These are phyloP conservation scores for Litocranius walleri DNA, from an alignment of 2,113 vertebrate genomes.

Conservation along the genomic window DNA sequence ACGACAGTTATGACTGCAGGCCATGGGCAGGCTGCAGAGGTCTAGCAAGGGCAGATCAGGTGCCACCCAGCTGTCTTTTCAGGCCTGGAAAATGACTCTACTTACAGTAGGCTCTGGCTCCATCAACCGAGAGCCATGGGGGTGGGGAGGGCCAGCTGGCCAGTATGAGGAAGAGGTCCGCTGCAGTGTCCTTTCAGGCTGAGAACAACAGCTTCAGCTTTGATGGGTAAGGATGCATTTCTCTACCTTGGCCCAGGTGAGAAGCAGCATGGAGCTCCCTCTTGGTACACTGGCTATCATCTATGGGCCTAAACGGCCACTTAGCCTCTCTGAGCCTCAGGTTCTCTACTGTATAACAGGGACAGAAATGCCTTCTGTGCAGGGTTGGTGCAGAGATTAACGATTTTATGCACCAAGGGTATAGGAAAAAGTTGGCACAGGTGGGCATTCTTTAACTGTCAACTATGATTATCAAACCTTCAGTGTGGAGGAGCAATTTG, in stretches of 20 bases:
- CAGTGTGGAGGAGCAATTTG: not conserved
- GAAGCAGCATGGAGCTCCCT: not conserved
- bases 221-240: accelerated
- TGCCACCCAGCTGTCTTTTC: not conserved
- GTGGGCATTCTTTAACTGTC: not conserved
- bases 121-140: not conserved
- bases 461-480: not conserved
- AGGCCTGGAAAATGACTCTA: not conserved
- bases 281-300: too few relatives aligned
- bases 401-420: not conserved
- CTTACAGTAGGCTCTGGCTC: not conserved
- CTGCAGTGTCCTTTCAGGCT: not conserved
- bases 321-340: not conserved
- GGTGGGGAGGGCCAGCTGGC: not conserved
- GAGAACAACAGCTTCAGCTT: not conserved
- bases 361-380: not conserved
- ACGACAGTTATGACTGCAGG: not conserved
- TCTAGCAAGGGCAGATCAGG: not conserved
- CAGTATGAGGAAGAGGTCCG: not conserved
- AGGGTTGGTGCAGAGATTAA: not conserved
- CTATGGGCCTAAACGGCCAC: not conserved
- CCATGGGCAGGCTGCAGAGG: accelerated
- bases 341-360: not conserved
- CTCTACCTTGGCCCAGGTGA: not conserved
- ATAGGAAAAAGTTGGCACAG: not conserved